These are phyloP conservation scores for Merops nubicus DNA, from an alignment of 2,113 vertebrate genomes.

Conservation along the genomic window DNA sequence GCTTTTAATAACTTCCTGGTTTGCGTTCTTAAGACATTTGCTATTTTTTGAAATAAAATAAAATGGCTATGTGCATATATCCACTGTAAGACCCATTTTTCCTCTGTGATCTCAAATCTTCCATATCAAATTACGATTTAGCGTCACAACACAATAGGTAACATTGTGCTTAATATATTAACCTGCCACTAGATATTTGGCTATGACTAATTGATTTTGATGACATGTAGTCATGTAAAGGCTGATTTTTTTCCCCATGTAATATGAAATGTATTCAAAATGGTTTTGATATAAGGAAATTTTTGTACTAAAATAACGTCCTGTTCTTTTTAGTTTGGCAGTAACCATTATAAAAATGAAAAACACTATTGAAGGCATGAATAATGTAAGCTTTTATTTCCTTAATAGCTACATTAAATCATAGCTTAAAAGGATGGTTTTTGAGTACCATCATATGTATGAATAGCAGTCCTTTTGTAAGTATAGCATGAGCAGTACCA, in stretches of 20 bases:
- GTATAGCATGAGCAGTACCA: background rate
- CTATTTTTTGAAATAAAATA: slow-evolving; percentile 74
- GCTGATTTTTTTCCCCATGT: background rate
- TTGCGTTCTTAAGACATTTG: slow-evolving; percentile 75
- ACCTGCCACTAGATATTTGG: background rate
- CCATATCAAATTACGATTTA: background rate
- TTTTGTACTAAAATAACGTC: background rate
- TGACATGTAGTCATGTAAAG: background rate
- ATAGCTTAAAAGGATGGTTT: background rate
- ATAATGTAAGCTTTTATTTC: background rate
- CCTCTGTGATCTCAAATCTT: background rate
- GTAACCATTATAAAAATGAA: background rate
- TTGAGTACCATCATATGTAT: background rate
- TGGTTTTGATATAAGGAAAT: background rate
- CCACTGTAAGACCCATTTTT: background rate
- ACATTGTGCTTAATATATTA: background rate
- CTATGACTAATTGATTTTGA: background rate
- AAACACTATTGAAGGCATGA: background rate
- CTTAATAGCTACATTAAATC: background rate
- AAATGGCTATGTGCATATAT: slow-evolving; percentile 53
- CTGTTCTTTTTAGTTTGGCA: background rate
- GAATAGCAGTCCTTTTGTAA: background rate
- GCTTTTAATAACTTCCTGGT: slow-evolving; percentile 78
- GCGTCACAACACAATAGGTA: background rate
- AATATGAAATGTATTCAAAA: background rate